These are phyloP conservation scores for Hypomesus transpacificus DNA, from an alignment of 2,113 vertebrate genomes.

Conservation along the genomic window DNA sequence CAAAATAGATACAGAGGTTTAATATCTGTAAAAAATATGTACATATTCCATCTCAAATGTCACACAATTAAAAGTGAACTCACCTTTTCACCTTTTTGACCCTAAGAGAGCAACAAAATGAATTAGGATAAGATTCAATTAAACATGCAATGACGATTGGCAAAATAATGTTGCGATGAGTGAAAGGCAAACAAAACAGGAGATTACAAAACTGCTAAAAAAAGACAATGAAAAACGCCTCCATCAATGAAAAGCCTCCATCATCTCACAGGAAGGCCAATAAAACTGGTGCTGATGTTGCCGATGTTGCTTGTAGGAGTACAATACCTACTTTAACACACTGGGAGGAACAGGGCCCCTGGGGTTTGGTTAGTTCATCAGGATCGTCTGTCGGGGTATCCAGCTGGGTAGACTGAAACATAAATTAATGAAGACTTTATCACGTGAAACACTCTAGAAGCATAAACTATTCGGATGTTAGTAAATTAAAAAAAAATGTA, in stretches of 20 bases:
- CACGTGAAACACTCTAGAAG: no score
- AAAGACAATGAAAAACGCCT: background rate
- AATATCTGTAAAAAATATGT: background rate
- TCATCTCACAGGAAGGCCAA: background rate
- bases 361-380: conserved; percentile 59
- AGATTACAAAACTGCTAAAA: background rate
- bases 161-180: no score
- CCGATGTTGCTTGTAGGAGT: background rate
- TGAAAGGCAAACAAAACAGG: background rate
- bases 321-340: conserved; percentile 65
- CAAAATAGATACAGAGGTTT: background rate
- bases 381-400: conserved; percentile 67
- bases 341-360: conserved; percentile 66
- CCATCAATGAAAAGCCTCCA: no score
- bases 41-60: background rate
- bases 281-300: background rate
- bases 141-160: background rate
- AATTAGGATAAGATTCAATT: background rate
- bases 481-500: no score
- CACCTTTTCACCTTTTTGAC: conserved; percentile 80
- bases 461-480: no score
- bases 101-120: conserved; percentile 57
- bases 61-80: conserved; percentile 4
- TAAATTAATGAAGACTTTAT: background rate
- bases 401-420: conserved; percentile 60